These are phyloP conservation scores for Rissa tridactyla DNA, from an alignment of 2,113 vertebrate genomes.

Conservation along the genomic window DNA sequence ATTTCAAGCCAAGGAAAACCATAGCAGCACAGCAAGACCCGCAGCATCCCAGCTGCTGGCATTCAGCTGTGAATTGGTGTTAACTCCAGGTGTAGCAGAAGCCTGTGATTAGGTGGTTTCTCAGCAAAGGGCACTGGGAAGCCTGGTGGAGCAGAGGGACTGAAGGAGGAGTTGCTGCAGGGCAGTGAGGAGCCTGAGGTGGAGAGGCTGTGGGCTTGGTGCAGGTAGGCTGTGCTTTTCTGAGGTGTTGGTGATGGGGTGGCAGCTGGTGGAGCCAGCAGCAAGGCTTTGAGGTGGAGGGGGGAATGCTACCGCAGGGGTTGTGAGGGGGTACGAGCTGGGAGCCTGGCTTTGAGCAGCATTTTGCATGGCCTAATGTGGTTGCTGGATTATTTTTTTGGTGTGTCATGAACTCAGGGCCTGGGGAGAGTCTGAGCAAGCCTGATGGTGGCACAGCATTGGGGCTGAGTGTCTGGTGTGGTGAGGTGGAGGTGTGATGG, in stretches of 20 bases:
- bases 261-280: background rate
- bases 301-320: background rate
- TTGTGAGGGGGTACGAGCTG: background rate
- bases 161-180: background rate
- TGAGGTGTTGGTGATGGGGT: background rate
- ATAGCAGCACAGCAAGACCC: background rate
- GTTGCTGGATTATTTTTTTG: background rate
- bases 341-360: rapidly evolving
- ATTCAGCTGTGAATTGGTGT: background rate
- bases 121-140: background rate
- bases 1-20: background rate
- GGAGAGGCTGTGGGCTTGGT: background rate
- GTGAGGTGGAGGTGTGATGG: background rate
- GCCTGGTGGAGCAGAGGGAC: rapidly evolving
- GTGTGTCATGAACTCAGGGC: background rate
- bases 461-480: background rate
- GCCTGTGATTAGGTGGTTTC: background rate
- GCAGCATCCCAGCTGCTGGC: background rate
- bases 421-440: background rate
- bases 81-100: background rate
- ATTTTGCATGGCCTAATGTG: rapidly evolving
- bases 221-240: background rate
- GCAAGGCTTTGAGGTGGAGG: background rate
- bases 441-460: rapidly evolving
- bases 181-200: rapidly evolving